A percentile compares a stretch with the other conserved stretches of the same genome.
Evolutionary conservation across 2,113 vertebrate species (phyloP).

Genomic region (Crotalus viridis): DNA sequence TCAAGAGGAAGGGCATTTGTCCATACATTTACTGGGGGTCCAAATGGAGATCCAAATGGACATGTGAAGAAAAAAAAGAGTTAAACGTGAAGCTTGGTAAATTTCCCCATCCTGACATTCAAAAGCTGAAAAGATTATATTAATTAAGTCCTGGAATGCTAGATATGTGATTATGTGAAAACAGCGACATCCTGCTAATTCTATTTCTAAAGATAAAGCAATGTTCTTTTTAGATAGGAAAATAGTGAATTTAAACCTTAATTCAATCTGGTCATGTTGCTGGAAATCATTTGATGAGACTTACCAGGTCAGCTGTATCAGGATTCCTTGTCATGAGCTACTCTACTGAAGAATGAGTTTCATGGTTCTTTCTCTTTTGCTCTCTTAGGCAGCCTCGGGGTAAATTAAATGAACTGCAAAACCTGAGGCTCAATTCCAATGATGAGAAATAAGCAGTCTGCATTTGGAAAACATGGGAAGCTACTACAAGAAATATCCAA

Average conservation of each 20-base stretch:
- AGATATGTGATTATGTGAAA: neutral
- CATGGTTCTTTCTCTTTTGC: neutral
- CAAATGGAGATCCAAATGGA: neutral
- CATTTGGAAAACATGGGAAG: neutral
- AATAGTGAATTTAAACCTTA: neutral
- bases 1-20: neutral
- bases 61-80: neutral
- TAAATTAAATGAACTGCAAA: neutral
- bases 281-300: neutral
- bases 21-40: neutral
- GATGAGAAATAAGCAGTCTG: neutral
- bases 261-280: neutral
- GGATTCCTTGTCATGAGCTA: neutral
- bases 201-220: neutral
- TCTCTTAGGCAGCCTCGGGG: neutral
- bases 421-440: neutral
- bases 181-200: neutral
- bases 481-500: neutral
- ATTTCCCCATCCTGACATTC: neutral
- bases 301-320: neutral
- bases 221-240: neutral
- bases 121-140: neutral
- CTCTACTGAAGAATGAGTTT: neutral
- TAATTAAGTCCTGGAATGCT: neutral
- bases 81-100: neutral